Evolutionary conservation across 2,888 invertebrate species (phyloP).

Genomic region (Eupithecia vulgata): DNA sequence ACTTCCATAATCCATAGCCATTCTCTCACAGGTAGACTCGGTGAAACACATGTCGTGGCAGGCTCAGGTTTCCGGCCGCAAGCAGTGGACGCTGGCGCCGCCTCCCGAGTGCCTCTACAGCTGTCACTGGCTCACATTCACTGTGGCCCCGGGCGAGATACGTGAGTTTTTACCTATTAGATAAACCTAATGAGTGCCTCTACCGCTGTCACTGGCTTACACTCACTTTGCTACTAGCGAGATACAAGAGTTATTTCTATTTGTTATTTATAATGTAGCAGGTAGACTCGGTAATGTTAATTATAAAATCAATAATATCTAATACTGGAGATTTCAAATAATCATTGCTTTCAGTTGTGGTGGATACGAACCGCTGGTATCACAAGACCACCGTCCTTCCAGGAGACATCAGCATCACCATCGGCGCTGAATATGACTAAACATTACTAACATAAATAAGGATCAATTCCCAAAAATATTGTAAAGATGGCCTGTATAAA

Average conservation of each 20-base stretch:
- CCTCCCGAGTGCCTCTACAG: constrained; percentile 95
- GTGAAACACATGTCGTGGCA: constrained; percentile 98
- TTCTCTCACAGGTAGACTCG: constrained; percentile 90
- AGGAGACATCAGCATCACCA: constrained; percentile 96
- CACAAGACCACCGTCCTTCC: constrained; percentile 95
- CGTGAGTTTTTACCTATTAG: neutral
- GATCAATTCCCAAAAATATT: neutral
- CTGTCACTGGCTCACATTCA: constrained; percentile 88
- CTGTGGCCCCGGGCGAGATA: constrained; percentile 76
- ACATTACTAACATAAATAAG: neutral
- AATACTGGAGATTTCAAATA: neutral
- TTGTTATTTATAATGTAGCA: too few species aligned
- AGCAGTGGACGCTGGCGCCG: constrained; percentile 95
- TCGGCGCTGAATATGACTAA: constrained; percentile 97
- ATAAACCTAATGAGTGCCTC: too few species aligned
- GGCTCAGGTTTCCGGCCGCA: constrained; percentile 95
- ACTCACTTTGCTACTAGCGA: constrained; percentile 84
- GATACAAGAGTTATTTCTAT: neutral
- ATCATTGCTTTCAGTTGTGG: constrained; percentile 87
- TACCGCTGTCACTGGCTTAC: constrained; percentile 88
- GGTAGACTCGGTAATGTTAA: too few species aligned
- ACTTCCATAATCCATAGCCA: neutral
- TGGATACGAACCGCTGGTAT: constrained; percentile 98
- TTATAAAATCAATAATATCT: too few species aligned
- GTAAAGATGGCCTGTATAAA: neutral